Conservation (phyloP, 2,888 invertebrate genomes). For the Drosophila fungiperda region DNA sequence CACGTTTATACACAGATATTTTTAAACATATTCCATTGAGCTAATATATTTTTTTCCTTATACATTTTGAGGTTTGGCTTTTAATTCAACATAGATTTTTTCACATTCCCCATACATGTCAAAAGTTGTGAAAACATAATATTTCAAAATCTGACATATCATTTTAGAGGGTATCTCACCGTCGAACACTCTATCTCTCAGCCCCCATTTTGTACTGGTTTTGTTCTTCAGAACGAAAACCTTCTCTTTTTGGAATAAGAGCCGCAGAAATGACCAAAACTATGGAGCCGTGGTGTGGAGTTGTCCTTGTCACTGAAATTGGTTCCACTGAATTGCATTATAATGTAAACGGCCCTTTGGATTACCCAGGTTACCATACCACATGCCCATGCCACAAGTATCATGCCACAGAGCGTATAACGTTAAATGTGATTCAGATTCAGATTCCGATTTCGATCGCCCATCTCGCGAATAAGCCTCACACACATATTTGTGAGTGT, state of each 20-base stretch:
- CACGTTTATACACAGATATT: not conserved
- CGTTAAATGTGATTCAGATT: slow-evolving; percentile 44
- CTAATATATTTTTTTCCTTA: not conserved
- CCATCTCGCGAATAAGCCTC: not conserved
- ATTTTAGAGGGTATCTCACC: not conserved
- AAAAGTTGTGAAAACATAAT: not conserved
- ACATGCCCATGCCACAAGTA: not conserved
- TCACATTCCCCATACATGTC: not conserved
- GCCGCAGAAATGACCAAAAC: slow-evolving; percentile 32
- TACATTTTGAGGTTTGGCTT: not conserved
- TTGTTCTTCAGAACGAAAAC: slow-evolving; percentile 60
- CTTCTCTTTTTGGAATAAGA: slow-evolving; percentile 57
- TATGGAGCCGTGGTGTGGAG: slow-evolving; percentile 8
- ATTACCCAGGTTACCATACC: not conserved
- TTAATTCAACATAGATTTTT: not conserved
- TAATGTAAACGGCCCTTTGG: slow-evolving; percentile 58
- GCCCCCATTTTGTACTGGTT: not conserved
- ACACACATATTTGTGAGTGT: not conserved
- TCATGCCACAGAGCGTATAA: slow-evolving; percentile 8
- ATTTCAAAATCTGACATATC: not conserved
- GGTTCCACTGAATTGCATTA: slow-evolving; percentile 56
- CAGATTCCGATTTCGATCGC: slow-evolving; percentile 23
- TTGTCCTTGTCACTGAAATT: slow-evolving; percentile 19
- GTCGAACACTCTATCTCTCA: too few relatives aligned
- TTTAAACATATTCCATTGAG: not conserved